phyloP scores from a whole-genome alignment of 2,113 vertebrate species.

The Opisthocomus hoazin region DNA sequence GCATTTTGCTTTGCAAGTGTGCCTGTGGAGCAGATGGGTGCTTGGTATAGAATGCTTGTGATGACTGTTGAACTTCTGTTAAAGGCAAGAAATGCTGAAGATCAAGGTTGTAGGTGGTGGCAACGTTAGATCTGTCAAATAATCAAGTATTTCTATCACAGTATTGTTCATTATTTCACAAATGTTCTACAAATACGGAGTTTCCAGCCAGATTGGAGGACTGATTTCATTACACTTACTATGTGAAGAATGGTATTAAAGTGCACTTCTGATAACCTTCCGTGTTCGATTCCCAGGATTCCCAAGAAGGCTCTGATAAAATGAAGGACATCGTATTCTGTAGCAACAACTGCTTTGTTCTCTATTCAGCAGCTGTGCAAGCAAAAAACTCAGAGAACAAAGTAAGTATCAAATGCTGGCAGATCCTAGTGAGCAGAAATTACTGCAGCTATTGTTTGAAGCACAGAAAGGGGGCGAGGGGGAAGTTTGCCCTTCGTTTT shows the following conservation, averaged over 20 bases:
- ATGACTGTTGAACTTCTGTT: slow-evolving; percentile 9
- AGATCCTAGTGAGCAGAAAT: background rate
- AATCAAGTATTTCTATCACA: slow-evolving; percentile 43
- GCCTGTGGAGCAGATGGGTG: slow-evolving; percentile 25
- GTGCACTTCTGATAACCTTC: background rate
- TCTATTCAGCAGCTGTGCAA: slow-evolving; percentile 76
- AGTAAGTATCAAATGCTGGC: slow-evolving; percentile 57
- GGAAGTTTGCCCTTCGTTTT: background rate
- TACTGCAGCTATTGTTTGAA: background rate
- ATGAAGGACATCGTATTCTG: slow-evolving; percentile 87
- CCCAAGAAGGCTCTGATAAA: slow-evolving; percentile 70
- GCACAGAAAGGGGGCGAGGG: background rate
- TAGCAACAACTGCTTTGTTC: slow-evolving; percentile 89
- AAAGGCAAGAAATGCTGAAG: background rate
- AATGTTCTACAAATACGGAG: background rate
- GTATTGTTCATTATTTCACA: background rate
- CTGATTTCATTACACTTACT: background rate
- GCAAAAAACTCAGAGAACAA: slow-evolving; percentile 72
- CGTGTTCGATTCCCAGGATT: slow-evolving; percentile 62
- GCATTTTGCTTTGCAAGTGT: background rate
- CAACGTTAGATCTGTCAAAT: background rate
- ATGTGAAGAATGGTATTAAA: background rate
- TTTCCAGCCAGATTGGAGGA: background rate
- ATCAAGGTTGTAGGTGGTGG: slow-evolving; percentile 21
- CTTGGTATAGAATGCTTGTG: background rate